Conservation (phyloP, 1,140 invertebrate species). For the Anagrus nilaparvatae region DNA sequence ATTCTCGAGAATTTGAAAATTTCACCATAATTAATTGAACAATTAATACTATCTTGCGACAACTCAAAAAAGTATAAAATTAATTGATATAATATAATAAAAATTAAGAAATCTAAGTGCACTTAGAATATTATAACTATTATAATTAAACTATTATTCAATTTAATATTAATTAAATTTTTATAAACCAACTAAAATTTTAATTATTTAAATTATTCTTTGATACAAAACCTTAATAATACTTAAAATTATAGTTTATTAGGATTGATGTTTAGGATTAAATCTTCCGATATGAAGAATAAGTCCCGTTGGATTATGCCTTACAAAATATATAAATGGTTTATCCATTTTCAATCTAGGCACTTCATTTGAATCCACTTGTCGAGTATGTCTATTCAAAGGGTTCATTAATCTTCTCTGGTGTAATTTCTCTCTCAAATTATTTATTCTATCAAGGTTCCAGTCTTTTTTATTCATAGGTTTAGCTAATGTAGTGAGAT, state of each 20-base stretch:
- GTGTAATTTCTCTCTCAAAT: constrained; percentile 20
- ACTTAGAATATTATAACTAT: too few relatives aligned
- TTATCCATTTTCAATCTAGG: constrained; percentile 68
- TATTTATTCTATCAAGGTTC: neutral
- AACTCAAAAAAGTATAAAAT: too few relatives aligned
- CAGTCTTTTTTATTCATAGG: neutral
- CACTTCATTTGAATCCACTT: constrained; percentile 57
- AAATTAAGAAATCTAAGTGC: too few relatives aligned
- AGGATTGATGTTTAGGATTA: constrained; percentile 48
- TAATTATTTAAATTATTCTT: constrained; percentile 16
- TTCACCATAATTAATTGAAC: too few relatives aligned
- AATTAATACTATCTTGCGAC: too few relatives aligned
- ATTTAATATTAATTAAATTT: too few relatives aligned
- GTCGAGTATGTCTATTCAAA: constrained; percentile 31
- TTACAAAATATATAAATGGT: constrained; percentile 75
- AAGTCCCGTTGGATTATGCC: constrained; percentile 78
- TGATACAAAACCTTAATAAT: constrained; percentile 15
- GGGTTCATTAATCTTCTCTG: constrained; percentile 13
- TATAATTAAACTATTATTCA: too few relatives aligned
- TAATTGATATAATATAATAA: too few relatives aligned
- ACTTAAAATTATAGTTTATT: constrained; percentile 9
- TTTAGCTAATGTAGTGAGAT: neutral
- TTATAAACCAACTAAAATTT: constrained; percentile 8
- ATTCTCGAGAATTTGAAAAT: too few relatives aligned
- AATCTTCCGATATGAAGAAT: constrained; percentile 77